Evolutionary conservation across 2,113 vertebrate species (phyloP), one percentile per base, ranked within the genome.

Genomic region (Erinaceus europaeus): DNA sequence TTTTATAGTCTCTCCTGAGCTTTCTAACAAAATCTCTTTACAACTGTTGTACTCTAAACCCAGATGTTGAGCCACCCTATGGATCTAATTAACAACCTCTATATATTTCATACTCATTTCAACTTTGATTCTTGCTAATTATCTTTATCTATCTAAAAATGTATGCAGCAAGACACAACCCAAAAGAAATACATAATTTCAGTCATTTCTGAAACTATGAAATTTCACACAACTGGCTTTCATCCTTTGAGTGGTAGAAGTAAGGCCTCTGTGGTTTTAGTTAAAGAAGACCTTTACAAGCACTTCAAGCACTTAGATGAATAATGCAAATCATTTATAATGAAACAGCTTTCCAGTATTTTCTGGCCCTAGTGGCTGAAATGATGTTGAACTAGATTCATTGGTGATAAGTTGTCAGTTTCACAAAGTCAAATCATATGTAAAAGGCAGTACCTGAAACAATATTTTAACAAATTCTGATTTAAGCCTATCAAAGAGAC

Each of bases 51-150:
- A 15, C 21, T 74, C 85, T 46, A 74, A 79, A 68, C 17, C 11
- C 32, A 92, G 48, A 81, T 64, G 59, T 3, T 75, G 14, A 0
- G 4, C 50, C 10, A 55, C 68, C 29, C 46, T 75, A 8, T 78
- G 46, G 65, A 75, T 88, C 20, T 69, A 91, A 50, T 91, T 83
- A 88, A 29, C 29, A 74, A 73, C 0, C 18, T 55, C 29, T 59
- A 73, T 68, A n/a, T 69, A 59, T 55, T 6, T 55, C 2, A 85
- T 72, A 77, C 79, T 74, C 48, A 77, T 36, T 38, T 81, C 13
- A 79, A 25, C 46, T 62, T 9, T 61, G 85, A 90, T 91, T 59
- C 55, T 84, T 82, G 48, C 32, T 82, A 86, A 90, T 74, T 88
- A 68, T 48, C 50, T 36, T 82, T 38, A 29, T 18, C 5, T 79